Evolutionary conservation across 2,113 vertebrate genomes (phyloP).

Genomic region (Microcebus murinus): DNA sequence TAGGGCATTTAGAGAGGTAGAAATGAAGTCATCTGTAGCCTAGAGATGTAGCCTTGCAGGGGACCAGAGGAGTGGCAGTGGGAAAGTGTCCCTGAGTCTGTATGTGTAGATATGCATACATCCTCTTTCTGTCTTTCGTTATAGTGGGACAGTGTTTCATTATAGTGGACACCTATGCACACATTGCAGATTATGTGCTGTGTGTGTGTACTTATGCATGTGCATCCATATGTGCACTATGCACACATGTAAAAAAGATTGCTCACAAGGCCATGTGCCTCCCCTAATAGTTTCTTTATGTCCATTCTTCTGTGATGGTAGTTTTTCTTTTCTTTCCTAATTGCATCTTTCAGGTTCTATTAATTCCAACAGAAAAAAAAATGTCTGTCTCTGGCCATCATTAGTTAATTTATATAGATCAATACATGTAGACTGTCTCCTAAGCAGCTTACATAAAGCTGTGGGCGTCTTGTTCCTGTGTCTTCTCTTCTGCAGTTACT

Average conservation of each 20-base stretch:
- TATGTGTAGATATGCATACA: not conserved
- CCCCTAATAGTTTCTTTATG: not conserved
- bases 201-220: not conserved
- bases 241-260: rapidly evolving
- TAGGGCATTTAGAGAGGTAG: not conserved
- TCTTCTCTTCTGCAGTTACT: not conserved
- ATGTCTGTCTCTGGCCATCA: not conserved
- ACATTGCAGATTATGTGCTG: not conserved
- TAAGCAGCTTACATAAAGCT: not conserved
- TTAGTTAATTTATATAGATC: not conserved
- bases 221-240: not conserved
- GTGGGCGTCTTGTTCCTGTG: not conserved
- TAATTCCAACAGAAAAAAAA: not conserved
- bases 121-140: not conserved
- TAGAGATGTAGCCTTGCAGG: not conserved
- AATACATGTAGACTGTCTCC: not conserved
- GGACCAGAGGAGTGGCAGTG: no score
- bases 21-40: not conserved
- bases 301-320: not conserved
- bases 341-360: not conserved
- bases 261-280: not conserved
- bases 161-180: not conserved
- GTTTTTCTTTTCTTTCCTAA: not conserved
- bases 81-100: not conserved
- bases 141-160: not conserved